phyloP scores from a whole-genome alignment of 2,113 vertebrate genomes.

The Austrofundulus limnaeus region DNA sequence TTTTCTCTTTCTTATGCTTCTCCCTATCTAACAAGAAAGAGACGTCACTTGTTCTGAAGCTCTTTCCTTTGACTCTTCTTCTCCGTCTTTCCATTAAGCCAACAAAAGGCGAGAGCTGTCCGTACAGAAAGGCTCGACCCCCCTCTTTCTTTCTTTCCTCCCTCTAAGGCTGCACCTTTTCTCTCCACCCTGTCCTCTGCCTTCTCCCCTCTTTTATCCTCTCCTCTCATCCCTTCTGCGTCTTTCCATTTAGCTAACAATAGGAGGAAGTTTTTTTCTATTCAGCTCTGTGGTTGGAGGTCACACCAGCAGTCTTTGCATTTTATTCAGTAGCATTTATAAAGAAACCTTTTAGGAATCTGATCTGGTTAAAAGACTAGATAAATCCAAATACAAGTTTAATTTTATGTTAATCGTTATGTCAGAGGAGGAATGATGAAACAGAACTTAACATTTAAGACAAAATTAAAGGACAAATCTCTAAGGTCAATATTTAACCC shows the following conservation, averaged over 20 bases:
- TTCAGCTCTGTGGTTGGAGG: constrained; percentile 69
- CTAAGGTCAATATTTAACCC: too few species aligned
- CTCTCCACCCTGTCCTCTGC: constrained; percentile 27
- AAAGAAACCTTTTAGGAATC: neutral
- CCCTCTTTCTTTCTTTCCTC: constrained; percentile 20
- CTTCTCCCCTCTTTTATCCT: constrained; percentile 43
- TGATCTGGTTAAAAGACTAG: too few species aligned
- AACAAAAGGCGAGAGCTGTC: constrained; percentile 59
- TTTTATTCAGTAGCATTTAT: neutral
- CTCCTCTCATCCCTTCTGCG: constrained; percentile 48
- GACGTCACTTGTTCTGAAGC: constrained; percentile 54
- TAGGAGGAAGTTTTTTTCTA: constrained; percentile 43
- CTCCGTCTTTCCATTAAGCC: constrained; percentile 70
- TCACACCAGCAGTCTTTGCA: constrained; percentile 49
- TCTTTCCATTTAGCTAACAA: constrained; percentile 72
- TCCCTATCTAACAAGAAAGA: constrained; percentile 64
- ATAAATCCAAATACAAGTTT: neutral
- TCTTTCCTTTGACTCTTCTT: constrained; percentile 56
- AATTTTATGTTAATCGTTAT: too few species aligned
- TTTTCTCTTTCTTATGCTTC: constrained; percentile 42
- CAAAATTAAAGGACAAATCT: too few species aligned
- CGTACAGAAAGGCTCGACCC: constrained; percentile 39
- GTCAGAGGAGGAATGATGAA: too few species aligned
- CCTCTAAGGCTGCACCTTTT: constrained; percentile 59
- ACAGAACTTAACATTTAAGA: too few species aligned